These are phyloP conservation scores for Enteromius fasciolatus DNA, from an alignment of 2,797 vertebrate species.

Conservation along the genomic window DNA sequence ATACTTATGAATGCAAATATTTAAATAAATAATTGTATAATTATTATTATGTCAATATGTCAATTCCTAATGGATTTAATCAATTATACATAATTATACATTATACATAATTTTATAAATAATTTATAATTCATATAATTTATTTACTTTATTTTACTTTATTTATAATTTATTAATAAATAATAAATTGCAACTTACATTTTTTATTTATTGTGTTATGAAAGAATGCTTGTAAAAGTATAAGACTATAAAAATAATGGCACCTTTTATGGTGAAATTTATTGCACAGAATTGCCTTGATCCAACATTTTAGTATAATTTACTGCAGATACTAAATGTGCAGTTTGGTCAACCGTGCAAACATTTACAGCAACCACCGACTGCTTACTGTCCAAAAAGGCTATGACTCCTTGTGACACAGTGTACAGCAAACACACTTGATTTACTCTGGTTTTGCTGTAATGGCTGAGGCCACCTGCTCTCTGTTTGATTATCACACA, in stretches of 20 bases:
- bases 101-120: background rate
- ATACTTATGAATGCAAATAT: no score
- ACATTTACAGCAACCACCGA: slow-evolving; percentile 2
- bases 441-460: slow-evolving; percentile 30
- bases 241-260: background rate
- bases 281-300: background rate
- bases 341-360: slow-evolving; percentile 27
- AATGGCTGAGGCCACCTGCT: slow-evolving; percentile 69
- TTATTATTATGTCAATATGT: background rate
- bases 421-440: slow-evolving; percentile 66
- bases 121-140: background rate
- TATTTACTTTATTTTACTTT: background rate
- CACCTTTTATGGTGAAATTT: background rate
- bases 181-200: background rate
- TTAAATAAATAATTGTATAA: background rate
- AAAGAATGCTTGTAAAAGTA: background rate
- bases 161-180: background rate
- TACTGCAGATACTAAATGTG: slow-evolving; percentile 26
- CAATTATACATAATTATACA: background rate
- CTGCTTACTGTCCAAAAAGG: background rate
- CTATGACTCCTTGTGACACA: slow-evolving; percentile 38
- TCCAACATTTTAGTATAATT: slow-evolving; percentile 18
- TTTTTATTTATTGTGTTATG: background rate
- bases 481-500: slow-evolving; percentile 69
- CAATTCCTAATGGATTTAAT: background rate